Evolutionary conservation across 2,888 invertebrate genomes (phyloP), one percentile per base, ranked within the genome.

Genomic region (Coleophora flavipennella): DNA sequence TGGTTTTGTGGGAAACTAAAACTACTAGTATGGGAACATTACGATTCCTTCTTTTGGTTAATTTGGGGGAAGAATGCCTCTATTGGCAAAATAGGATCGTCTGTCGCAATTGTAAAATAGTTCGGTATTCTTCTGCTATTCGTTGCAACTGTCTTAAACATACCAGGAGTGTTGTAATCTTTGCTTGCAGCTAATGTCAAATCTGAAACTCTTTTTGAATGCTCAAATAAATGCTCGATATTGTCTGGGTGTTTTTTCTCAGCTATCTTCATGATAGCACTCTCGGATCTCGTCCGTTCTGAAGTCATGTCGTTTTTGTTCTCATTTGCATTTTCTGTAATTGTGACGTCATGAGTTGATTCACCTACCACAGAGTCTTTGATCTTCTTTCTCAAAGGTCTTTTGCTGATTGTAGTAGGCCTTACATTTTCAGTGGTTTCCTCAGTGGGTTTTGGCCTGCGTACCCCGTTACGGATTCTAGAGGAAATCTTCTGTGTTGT

Each of bases 1-100:
- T 77, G 77, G 75, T 79, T 69, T 69, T 43, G 43, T 51, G 46
- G 57, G 50, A 57, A 59, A 61, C 55, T 54, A 62, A 60, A 48
- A 25, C 50, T 49, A 20, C 20, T 20, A 20, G 20, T 20, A 45
- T 48, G 68, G 66, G 57, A 67, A 70, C 57, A 38, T 73, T 78
- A 83, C 47, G 80, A 64, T 66, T 87, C 81, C 69, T 87, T 86
- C 67, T 87, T 88, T 67, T 87, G 88, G 51, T 90, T 88, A 35
- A 92, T 65, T 60, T 91, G 91, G 12, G 92, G 91, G 62, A 93
- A 93, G 70, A 93, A 92, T 0, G 92, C 92, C 70, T 93, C 92
- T 46, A 93, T 91, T 0, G 93, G 93, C 36, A 93, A 75, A 38
- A 92, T 92, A 0, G 93, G 92, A 61, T 93, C 92, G 49, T 93